Conservation (phyloP, 2,888 invertebrate genomes). For the Noctua fimbriata region DNA sequence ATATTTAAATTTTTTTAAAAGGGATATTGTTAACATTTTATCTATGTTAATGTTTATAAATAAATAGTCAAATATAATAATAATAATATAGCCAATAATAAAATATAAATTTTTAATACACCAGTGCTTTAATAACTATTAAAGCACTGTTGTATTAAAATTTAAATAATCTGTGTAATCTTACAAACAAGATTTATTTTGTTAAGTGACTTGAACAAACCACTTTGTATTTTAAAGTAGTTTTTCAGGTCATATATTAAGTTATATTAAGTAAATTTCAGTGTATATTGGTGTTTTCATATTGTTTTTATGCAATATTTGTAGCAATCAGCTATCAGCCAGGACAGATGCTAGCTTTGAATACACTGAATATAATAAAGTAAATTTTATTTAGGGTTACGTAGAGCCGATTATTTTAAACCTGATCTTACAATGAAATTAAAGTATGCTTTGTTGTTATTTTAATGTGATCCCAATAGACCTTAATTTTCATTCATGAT, state of each 20-base stretch:
- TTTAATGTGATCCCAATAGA: not conserved
- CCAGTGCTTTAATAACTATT: not conserved
- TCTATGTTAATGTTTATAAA: not conserved
- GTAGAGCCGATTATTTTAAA: not conserved
- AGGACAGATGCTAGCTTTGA: not conserved
- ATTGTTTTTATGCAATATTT: not conserved
- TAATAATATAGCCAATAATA: not conserved
- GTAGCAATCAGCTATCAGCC: not conserved
- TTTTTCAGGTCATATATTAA: not conserved
- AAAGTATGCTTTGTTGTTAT: slow-evolving; percentile 4
- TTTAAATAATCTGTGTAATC: too few relatives aligned
- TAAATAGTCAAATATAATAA: not conserved
- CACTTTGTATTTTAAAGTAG: not conserved
- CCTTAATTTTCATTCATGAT: not conserved
- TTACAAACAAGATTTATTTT: not conserved
- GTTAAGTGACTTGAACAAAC: not conserved
- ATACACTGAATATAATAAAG: not conserved
- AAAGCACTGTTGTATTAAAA: too few relatives aligned
- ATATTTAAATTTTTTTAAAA: not conserved
- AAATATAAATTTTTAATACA: not conserved
- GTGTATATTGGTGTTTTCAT: not conserved
- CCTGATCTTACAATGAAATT: too few relatives aligned
- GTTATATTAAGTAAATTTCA: not conserved
- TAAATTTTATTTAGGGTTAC: not conserved
- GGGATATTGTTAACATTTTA: not conserved